A percentile compares a stretch with the other conserved stretches of the same genome.
These are phyloP conservation scores for Leucoraja erinaceus DNA, from an alignment of 2,113 vertebrate species.

Conservation along the genomic window DNA sequence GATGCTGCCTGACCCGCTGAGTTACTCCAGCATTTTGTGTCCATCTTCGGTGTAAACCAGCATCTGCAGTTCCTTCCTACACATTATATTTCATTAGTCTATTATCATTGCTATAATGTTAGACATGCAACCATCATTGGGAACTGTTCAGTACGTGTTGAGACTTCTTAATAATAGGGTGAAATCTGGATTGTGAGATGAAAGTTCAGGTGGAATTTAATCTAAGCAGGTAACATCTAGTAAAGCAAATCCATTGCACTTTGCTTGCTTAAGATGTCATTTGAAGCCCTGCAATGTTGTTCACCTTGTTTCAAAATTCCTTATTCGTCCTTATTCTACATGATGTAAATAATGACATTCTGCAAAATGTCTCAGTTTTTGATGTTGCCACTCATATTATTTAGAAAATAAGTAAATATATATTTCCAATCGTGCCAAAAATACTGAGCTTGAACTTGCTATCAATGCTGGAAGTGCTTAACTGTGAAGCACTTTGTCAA, in stretches of 20 bases:
- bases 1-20: too few relatives aligned
- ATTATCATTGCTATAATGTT: background rate
- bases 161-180: background rate
- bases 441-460: background rate
- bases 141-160: background rate
- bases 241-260: background rate
- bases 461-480: background rate
- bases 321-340: background rate
- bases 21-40: too few relatives aligned
- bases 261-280: background rate
- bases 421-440: background rate
- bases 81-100: background rate
- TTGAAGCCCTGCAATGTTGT: background rate
- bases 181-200: background rate
- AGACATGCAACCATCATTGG: too few relatives aligned
- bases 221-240: background rate
- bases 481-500: background rate
- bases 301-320: background rate
- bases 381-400: too few relatives aligned
- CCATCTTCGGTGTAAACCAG: too few relatives aligned
- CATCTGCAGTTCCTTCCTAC: too few relatives aligned
- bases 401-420: background rate
- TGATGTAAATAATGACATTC: background rate
- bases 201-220: background rate
- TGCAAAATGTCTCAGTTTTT: background rate